These are phyloP conservation scores for Corynorhinus townsendii DNA, from an alignment of 2,113 vertebrate genomes.

Conservation along the genomic window DNA sequence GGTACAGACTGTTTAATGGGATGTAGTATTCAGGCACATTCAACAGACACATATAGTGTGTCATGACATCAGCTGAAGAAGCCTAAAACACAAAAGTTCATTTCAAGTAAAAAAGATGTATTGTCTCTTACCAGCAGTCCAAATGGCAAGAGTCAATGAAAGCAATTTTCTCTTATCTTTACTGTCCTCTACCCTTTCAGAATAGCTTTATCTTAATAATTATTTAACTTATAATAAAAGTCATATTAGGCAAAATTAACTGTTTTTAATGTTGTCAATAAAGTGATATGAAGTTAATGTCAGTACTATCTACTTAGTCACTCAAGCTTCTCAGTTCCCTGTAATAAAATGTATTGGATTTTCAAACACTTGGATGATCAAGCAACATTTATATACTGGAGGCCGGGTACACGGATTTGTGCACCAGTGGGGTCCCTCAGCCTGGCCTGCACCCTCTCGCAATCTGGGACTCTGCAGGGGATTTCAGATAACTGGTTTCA, in stretches of 20 bases:
- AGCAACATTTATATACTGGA: not conserved
- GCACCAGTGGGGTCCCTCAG: no score
- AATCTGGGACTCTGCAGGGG: no score
- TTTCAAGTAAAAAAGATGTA: not conserved
- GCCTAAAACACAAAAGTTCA: not conserved
- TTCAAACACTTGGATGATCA: not conserved
- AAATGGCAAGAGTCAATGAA: not conserved
- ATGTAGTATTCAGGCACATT: not conserved
- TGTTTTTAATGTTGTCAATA: not conserved
- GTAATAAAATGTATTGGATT: not conserved
- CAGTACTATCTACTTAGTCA: not conserved
- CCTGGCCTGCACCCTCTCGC: no score
- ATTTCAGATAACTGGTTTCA: no score
- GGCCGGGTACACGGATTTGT: no score
- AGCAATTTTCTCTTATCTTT: not conserved
- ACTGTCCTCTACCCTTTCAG: not conserved
- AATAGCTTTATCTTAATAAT: not conserved
- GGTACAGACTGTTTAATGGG: not conserved
- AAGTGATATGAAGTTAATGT: not conserved
- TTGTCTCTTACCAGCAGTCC: not conserved
- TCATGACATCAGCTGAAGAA: not conserved
- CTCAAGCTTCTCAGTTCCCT: not conserved
- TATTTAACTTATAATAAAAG: not conserved
- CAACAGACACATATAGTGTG: not conserved
- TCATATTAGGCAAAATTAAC: not conserved